Evolutionary conservation across 2,113 vertebrate species (phyloP).

Genomic region (Alligator sinensis): DNA sequence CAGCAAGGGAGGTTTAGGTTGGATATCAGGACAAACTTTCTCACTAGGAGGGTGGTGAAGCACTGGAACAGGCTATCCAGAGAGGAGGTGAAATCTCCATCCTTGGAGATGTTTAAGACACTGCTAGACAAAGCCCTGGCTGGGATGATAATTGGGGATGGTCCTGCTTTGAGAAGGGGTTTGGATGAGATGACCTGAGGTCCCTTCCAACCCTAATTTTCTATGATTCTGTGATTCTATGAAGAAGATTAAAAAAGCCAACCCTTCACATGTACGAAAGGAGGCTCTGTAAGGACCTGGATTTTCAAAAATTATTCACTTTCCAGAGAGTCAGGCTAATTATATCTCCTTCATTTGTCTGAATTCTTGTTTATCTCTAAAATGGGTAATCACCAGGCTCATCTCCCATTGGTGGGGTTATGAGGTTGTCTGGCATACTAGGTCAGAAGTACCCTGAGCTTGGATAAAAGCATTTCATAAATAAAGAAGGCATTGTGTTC

Average conservation of each 20-base stretch:
- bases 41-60: too few species aligned
- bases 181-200: too few species aligned
- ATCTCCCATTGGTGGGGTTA: accelerated
- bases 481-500: neutral
- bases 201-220: too few species aligned
- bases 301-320: neutral
- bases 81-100: too few species aligned
- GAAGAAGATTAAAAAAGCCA: too few species aligned
- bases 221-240: too few species aligned
- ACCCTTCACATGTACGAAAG: neutral
- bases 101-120: too few species aligned
- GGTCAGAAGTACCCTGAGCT: neutral
- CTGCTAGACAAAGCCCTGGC: too few species aligned
- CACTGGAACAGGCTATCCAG: too few species aligned
- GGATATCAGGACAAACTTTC: too few species aligned
- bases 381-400: accelerated
- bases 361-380: neutral
- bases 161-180: too few species aligned
- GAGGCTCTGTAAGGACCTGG: neutral
- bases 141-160: too few species aligned
- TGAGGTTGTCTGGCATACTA: neutral
- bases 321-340: neutral
- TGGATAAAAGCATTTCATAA: neutral
- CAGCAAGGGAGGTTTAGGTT: neutral
- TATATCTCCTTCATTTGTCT: neutral